phyloP scores from a whole-genome alignment of 2,113 vertebrate species.

The Grallaria varia region DNA sequence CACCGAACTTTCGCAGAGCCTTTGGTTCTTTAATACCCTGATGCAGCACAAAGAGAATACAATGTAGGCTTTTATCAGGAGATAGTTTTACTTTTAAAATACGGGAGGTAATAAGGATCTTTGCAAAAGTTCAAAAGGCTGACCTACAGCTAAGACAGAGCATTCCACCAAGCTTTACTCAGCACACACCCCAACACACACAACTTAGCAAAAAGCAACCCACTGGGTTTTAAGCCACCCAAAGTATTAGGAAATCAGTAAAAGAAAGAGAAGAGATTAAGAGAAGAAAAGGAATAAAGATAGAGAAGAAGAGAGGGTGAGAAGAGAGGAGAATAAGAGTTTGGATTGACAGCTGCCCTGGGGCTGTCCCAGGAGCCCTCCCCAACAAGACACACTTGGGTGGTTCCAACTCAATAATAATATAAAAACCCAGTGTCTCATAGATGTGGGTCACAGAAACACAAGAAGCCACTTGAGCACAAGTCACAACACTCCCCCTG shows the following conservation, averaged over 20 bases:
- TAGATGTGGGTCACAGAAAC: accelerated
- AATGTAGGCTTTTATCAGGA: background rate
- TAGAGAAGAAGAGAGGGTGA: no score
- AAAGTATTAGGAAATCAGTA: background rate
- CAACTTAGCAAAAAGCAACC: background rate
- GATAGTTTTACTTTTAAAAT: background rate
- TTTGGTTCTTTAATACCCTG: background rate
- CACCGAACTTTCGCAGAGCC: background rate
- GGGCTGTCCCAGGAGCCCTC: no score
- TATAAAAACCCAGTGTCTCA: no score
- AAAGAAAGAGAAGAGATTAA: background rate
- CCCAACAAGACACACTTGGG: no score
- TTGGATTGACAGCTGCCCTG: no score
- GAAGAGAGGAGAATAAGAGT: no score
- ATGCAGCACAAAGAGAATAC: background rate
- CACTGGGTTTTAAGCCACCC: background rate
- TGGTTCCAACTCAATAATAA: no score
- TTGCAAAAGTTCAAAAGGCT: background rate
- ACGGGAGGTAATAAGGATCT: background rate
- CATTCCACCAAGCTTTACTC: background rate
- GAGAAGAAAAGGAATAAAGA: no score
- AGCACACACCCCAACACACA: background rate
- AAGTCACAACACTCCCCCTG: accelerated
- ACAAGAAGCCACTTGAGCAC: no score
- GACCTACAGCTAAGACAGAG: background rate